phyloP scores from a whole-genome alignment of 1,140 invertebrate genomes.

The Aphaenogaster rudis region DNA sequence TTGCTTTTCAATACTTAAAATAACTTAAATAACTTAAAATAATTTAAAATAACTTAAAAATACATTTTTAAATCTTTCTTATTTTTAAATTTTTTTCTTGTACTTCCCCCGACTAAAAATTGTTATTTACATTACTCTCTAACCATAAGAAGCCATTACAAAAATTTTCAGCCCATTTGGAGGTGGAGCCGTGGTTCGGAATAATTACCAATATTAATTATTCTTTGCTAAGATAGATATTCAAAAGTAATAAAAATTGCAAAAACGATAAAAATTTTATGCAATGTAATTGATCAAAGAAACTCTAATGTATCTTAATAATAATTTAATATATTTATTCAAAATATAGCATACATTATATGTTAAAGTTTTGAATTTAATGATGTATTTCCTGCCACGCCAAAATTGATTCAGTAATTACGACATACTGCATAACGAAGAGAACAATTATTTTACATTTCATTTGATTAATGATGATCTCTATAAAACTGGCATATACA shows the following conservation, averaged over 20 bases:
- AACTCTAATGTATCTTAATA: constrained; percentile 22
- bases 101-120: too few species aligned
- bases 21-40: too few species aligned
- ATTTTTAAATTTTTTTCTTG: too few species aligned
- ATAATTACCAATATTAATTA: neutral
- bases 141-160: too few species aligned
- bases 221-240: neutral
- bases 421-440: constrained; percentile 25
- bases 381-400: constrained; percentile 20
- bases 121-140: too few species aligned
- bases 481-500: constrained; percentile 1
- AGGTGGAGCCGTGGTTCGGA: too few species aligned
- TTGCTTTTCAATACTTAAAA: too few species aligned
- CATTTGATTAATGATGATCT: constrained; percentile 35
- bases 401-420: constrained; percentile 49
- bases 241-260: neutral
- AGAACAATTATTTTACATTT: constrained; percentile 37
- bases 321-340: constrained; percentile 27
- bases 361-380: constrained; percentile 25
- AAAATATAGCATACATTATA: constrained; percentile 13
- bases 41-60: too few species aligned
- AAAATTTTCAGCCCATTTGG: too few species aligned
- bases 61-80: too few species aligned
- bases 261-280: neutral
- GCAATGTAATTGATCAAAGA: neutral